phyloP scores from a whole-genome alignment of 2,797 vertebrate genomes.

The Clarias pachynema region DNA sequence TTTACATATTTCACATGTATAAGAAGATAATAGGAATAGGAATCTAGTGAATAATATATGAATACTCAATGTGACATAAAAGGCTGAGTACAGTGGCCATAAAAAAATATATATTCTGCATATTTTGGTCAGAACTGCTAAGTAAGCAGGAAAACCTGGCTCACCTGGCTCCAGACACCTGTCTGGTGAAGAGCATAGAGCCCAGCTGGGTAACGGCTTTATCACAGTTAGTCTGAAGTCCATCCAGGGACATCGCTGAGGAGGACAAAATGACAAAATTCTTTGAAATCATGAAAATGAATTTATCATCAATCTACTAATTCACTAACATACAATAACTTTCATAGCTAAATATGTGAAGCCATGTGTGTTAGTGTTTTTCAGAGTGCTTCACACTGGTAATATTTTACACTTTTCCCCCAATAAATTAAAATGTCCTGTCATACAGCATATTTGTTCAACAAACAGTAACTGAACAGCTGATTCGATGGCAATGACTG shows the following conservation, averaged over 20 bases:
- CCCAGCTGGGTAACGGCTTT: conserved; percentile 89
- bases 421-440: background rate
- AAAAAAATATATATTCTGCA: background rate
- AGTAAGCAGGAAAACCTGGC: conserved; percentile 34
- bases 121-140: background rate
- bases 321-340: background rate
- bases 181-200: conserved; percentile 97
- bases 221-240: conserved; percentile 72
- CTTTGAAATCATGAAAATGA: background rate
- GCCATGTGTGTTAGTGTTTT: background rate
- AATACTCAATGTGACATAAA: background rate
- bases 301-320: background rate
- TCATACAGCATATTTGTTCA: background rate
- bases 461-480: background rate
- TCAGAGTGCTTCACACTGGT: background rate
- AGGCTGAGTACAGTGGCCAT: background rate
- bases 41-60: background rate
- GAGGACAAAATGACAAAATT: conserved; percentile 15
- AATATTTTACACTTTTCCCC: background rate
- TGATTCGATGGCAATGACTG: background rate
- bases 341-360: background rate
- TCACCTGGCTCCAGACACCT: conserved; percentile 97
- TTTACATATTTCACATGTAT: too few relatives aligned
- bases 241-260: conserved; percentile 87
- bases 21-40: background rate